Evolutionary conservation across 2,888 invertebrate genomes (phyloP).

Genomic region (Tribolium freemani): DNA sequence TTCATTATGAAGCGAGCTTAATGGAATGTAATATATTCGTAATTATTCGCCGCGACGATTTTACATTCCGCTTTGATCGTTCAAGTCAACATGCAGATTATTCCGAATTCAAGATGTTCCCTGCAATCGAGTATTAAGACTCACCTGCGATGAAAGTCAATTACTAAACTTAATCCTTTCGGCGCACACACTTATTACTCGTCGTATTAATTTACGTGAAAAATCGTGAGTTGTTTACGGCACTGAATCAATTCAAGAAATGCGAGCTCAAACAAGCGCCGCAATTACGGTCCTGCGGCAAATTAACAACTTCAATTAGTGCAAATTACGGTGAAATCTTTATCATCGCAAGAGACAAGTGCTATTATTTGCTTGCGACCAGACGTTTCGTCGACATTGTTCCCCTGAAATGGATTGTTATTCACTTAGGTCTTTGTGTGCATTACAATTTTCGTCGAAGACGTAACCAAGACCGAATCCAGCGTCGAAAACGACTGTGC

Average conservation of each 20-base stretch:
- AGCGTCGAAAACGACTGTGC: constrained; percentile 4
- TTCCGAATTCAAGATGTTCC: constrained; percentile 45
- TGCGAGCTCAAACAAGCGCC: constrained; percentile 13
- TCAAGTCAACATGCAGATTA: constrained; percentile 50
- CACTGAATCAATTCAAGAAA: constrained; percentile 31
- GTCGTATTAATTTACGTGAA: not conserved
- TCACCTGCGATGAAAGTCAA: constrained; percentile 47
- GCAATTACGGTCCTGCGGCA: constrained; percentile 23
- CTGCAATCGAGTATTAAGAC: constrained; percentile 41
- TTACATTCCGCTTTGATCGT: constrained; percentile 54
- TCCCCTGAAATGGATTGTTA: constrained; percentile 13
- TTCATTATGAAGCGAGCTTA: constrained; percentile 54
- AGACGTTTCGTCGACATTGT: not conserved
- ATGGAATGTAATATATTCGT: constrained; percentile 59
- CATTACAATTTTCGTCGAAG: constrained; percentile 12
- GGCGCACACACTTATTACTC: not conserved
- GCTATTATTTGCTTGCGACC: not conserved
- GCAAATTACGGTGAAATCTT: constrained; percentile 9
- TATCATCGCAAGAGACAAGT: not conserved
- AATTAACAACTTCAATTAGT: constrained; percentile 26
- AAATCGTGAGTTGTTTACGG: not conserved
- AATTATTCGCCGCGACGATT: constrained; percentile 56
- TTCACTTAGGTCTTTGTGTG: constrained; percentile 31
- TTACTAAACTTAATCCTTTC: constrained; percentile 27
- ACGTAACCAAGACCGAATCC: constrained; percentile 8